phyloP scores from a whole-genome alignment of 2,888 invertebrate genomes.

The Leucozona laternaria region DNA sequence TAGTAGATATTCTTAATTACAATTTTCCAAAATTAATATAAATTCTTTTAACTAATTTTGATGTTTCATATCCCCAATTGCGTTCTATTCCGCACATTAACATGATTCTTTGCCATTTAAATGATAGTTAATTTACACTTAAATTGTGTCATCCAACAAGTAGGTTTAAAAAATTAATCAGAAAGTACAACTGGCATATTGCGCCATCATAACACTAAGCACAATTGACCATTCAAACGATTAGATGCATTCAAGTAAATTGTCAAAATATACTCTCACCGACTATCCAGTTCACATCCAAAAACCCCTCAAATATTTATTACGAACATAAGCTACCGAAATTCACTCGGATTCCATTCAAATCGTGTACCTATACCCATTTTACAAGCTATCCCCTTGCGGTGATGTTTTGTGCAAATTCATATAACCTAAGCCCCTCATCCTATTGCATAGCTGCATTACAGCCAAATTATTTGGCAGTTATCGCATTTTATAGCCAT shows the following conservation, averaged over 20 bases:
- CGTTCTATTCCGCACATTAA: background rate
- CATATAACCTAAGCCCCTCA: conserved; percentile 49
- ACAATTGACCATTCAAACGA: conserved; percentile 67
- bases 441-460: conserved; percentile 64
- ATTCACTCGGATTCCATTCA: conserved; percentile 45
- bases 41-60: too few species aligned
- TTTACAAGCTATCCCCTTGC: background rate
- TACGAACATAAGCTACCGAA: conserved; percentile 47
- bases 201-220: conserved; percentile 52
- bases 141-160: conserved; percentile 19
- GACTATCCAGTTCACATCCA: conserved; percentile 14
- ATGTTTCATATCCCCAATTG: too few species aligned
- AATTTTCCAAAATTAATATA: too few species aligned
- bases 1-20: too few species aligned
- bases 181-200: conserved; percentile 15
- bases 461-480: conserved; percentile 78
- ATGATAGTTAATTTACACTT: background rate
- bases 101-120: background rate
- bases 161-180: conserved; percentile 33
- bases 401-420: conserved; percentile 62
- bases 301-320: conserved; percentile 66
- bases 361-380: background rate
- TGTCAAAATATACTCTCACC: conserved; percentile 55
- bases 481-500: conserved; percentile 79
- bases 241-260: conserved; percentile 68